A percentile compares a stretch with the other conserved stretches of the same genome.
Conservation (phyloP, 2,888 invertebrate species). For the Gasteruption jaculator region DNA sequence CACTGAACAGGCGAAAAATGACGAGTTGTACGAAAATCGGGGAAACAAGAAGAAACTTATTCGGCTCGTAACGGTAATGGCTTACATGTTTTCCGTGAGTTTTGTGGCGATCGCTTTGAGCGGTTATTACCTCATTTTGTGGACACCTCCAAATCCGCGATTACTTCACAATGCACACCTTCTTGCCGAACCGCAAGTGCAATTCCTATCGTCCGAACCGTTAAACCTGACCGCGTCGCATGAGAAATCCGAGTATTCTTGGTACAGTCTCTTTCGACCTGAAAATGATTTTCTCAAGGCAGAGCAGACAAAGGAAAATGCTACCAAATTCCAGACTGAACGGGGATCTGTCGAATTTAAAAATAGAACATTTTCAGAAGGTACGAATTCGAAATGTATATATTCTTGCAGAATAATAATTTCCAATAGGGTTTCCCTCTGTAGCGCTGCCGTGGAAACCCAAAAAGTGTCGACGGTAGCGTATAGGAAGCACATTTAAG, state of each 20-base stretch:
- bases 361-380: too few species aligned
- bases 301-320: not conserved
- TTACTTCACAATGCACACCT: conserved; percentile 32
- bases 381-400: too few species aligned
- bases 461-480: too few species aligned
- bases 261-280: not conserved
- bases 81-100: conserved; percentile 81
- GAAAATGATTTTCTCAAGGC: not conserved
- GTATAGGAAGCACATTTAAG: too few species aligned
- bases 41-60: conserved; percentile 50
- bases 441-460: too few species aligned
- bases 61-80: conserved; percentile 72
- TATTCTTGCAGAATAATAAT: too few species aligned
- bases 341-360: too few species aligned
- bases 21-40: conserved; percentile 36
- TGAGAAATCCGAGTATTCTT: too few species aligned
- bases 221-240: too few species aligned
- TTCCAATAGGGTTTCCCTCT: too few species aligned
- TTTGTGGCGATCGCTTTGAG: conserved; percentile 77
- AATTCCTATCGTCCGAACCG: conserved; percentile 23
- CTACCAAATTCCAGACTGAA: too few species aligned
- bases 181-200: conserved; percentile 26
- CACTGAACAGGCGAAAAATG: conserved; percentile 25
- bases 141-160: conserved; percentile 65
- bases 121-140: conserved; percentile 76